Base-by-base conservation (phyloP, 2,888 invertebrate species). In the Spodoptera picta region DNA sequence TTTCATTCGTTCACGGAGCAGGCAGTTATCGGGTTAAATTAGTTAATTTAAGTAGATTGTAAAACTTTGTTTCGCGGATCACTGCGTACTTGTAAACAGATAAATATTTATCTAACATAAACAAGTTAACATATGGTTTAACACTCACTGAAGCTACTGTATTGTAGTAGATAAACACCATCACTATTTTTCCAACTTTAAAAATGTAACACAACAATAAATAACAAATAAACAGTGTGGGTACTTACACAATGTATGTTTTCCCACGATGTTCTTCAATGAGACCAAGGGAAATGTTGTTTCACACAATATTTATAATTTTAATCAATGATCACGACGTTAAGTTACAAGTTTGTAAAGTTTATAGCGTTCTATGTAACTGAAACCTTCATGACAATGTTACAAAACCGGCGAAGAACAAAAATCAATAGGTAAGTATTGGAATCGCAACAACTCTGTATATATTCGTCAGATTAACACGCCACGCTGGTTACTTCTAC, bases 361-460 rank as follows among this genome's bases (percentile, higher is more conserved):
- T 65, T 66, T 77, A 74, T 80, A 84, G 73, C 74, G 81, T 80
- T 82, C 70, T 82, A 84, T 83, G 68, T 79, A 83, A 85, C 85
- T 83, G 85, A 90, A 92, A 91, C 87, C 85, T 91, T 90, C 87
- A 88, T 86, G 89, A 89, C 87, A 90, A 87, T 86, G 83, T 87
- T 87, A 87, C 82, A 85, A 90, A 91, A 90, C 92, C 92, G 92
- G 92, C 88, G 85, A 91, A 89, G 89, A 88, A 89, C 87, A 87
- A 93, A 94, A 94, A 94, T 94, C 94, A 90, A 93, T 94, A 92
- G 82, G 81, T 84, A 87, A 86, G 74, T 82, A 83, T 78, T 60
- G 83, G 84, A 86, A 87, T 87, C 83, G 90, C 88, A 88, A 89
- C 84, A 89, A 90, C 87, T 84, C 78, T 81, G 79, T 66, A 73